A percentile compares a stretch with the other conserved stretches of the same genome.
Conservation (phyloP, 2,888 invertebrate species). For the Argyresthia albistria region DNA sequence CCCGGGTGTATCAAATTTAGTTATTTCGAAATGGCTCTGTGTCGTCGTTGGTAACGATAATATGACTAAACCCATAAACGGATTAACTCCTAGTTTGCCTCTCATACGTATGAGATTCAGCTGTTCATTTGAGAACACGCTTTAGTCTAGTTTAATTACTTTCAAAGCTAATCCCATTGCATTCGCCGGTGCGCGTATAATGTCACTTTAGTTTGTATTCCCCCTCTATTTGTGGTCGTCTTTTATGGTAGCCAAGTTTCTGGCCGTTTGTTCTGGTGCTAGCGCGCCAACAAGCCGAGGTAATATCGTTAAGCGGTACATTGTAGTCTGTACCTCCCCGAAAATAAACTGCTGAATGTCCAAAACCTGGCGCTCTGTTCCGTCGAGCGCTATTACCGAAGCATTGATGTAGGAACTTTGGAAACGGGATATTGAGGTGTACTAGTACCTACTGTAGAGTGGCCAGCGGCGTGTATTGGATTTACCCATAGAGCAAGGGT, state of each 20-base stretch:
- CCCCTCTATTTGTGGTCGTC: slow-evolving; percentile 29
- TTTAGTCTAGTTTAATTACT: slow-evolving; percentile 24
- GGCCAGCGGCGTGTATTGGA: too few relatives aligned
- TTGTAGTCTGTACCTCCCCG: slow-evolving; percentile 29
- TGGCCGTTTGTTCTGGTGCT: slow-evolving; percentile 25
- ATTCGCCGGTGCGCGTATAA: slow-evolving; percentile 10
- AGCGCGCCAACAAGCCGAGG: slow-evolving; percentile 31
- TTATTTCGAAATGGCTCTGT: not conserved
- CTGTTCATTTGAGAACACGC: not conserved
- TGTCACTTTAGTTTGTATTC: slow-evolving; percentile 7
- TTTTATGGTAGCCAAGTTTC: slow-evolving; percentile 38
- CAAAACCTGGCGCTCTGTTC: not conserved
- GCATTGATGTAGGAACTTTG: slow-evolving; percentile 9
- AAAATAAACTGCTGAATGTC: slow-evolving; percentile 1
- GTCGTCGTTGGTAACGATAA: not conserved
- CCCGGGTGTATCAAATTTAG: not conserved
- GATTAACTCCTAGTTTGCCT: slow-evolving; percentile 1
- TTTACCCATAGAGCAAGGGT: too few relatives aligned
- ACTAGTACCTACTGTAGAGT: too few relatives aligned
- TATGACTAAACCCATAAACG: not conserved
- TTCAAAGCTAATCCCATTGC: slow-evolving; percentile 20
- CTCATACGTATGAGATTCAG: not conserved
- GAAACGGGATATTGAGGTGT: not conserved
- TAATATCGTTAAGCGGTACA: slow-evolving; percentile 50
- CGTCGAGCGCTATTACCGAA: not conserved